Evolutionary conservation across 1,140 invertebrate genomes (phyloP).

Genomic region (Piezodorus guildinii): DNA sequence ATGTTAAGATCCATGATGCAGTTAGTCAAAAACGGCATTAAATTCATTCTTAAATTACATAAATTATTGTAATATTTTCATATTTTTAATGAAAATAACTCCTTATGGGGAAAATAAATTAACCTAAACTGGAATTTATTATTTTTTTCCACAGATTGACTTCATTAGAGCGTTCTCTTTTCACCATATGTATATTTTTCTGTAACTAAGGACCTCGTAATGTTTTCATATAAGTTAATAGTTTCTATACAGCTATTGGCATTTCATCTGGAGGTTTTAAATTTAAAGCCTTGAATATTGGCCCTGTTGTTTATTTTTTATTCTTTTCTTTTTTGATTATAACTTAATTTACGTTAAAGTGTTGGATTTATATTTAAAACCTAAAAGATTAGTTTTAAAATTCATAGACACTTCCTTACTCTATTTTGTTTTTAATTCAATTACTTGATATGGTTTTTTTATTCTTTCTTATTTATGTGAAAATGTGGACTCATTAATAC

Average conservation of each 20-base stretch:
- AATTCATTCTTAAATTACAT: not conserved
- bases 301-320: too few relatives aligned
- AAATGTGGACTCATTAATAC: too few relatives aligned
- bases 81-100: not conserved
- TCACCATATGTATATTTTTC: conserved; percentile 2
- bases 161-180: not conserved
- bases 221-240: conserved; percentile 13
- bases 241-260: not conserved
- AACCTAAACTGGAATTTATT: not conserved
- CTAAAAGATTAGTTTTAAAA: too few relatives aligned
- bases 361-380: too few relatives aligned
- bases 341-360: too few relatives aligned
- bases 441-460: too few relatives aligned
- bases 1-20: conserved; percentile 29
- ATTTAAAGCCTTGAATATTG: too few relatives aligned
- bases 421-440: too few relatives aligned
- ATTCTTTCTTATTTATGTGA: too few relatives aligned
- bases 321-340: too few relatives aligned
- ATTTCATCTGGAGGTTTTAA: too few relatives aligned
- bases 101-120: not conserved
- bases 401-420: too few relatives aligned
- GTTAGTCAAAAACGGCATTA: conserved; percentile 28
- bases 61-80: not conserved
- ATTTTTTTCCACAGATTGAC: not conserved
- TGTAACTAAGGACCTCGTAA: not conserved